Evolutionary conservation across 2,888 invertebrate genomes (phyloP).

Genomic region (Oasisia sp.): DNA sequence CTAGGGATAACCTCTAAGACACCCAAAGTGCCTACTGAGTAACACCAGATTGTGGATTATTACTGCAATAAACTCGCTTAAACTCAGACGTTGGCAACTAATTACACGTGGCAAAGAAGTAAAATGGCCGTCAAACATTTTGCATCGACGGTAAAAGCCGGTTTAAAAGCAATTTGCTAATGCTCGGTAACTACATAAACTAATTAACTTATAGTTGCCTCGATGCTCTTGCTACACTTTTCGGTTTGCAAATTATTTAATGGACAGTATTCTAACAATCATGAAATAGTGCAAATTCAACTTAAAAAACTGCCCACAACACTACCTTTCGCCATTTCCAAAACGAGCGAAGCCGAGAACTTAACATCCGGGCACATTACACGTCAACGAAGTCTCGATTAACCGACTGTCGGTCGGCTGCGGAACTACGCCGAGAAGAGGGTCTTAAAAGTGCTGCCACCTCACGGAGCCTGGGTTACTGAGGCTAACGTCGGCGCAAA

Average conservation of each 20-base stretch:
- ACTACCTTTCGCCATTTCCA: conserved; percentile 4
- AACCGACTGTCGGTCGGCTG: no score
- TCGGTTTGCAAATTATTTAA: not conserved
- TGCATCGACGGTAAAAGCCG: not conserved
- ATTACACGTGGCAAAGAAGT: conserved; percentile 6
- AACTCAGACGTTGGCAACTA: not conserved
- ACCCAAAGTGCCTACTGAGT: not conserved
- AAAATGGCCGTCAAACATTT: not conserved
- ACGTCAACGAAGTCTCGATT: no score
- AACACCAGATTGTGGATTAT: not conserved
- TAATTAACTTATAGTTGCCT: not conserved
- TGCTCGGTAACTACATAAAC: not conserved
- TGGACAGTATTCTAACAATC: not conserved
- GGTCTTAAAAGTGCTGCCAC: no score
- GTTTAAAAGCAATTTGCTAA: not conserved
- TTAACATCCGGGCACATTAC: conserved; percentile 17
- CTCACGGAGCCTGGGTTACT: no score
- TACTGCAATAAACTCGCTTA: not conserved
- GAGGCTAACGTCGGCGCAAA: not conserved
- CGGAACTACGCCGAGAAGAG: no score
- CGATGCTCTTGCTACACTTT: not conserved
- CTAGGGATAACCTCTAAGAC: not conserved
- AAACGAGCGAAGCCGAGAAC: not conserved
- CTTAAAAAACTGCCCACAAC: not conserved
- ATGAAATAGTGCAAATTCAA: not conserved